These are phyloP conservation scores for Streptopelia turtur DNA, from an alignment of 2,797 vertebrate genomes.

Conservation along the genomic window DNA sequence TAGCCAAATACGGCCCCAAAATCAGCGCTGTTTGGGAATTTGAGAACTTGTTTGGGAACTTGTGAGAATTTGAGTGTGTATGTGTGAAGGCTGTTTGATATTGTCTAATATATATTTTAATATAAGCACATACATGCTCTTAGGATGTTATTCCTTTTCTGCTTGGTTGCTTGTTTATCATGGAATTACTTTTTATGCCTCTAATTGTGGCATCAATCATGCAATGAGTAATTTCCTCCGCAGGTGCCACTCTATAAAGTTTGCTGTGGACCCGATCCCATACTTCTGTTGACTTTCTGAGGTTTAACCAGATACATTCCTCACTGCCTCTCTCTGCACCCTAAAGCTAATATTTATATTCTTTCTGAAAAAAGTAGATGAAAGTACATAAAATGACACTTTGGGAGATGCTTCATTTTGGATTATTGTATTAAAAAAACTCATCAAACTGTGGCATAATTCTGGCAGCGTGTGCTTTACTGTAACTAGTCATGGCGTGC, in stretches of 20 bases:
- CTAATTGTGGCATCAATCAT: slow-evolving; percentile 56
- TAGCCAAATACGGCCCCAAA: background rate
- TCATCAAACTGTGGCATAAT: background rate
- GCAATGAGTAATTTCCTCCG: slow-evolving; percentile 57
- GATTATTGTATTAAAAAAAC: background rate
- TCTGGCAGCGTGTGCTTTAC: background rate
- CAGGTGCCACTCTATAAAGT: slow-evolving; percentile 49
- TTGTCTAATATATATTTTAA: background rate
- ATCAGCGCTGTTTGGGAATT: accelerated
- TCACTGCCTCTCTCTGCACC: background rate
- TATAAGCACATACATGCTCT: background rate
- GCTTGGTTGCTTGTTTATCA: slow-evolving; percentile 9
- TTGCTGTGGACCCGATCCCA: slow-evolving; percentile 50
- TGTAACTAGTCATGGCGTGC: background rate
- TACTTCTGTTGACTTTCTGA: slow-evolving; percentile 54
- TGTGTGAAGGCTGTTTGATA: background rate
- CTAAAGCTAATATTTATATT: background rate
- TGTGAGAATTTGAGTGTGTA: background rate
- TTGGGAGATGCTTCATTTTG: background rate
- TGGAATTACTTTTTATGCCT: slow-evolving; percentile 56
- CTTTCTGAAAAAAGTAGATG: background rate
- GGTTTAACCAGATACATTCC: slow-evolving; percentile 9
- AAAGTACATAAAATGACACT: background rate
- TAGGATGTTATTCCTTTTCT: background rate
- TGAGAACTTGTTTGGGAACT: no score